Base-by-base conservation (phyloP, 1,140 invertebrate genomes). In the Vollenhovia emeryi region DNA sequence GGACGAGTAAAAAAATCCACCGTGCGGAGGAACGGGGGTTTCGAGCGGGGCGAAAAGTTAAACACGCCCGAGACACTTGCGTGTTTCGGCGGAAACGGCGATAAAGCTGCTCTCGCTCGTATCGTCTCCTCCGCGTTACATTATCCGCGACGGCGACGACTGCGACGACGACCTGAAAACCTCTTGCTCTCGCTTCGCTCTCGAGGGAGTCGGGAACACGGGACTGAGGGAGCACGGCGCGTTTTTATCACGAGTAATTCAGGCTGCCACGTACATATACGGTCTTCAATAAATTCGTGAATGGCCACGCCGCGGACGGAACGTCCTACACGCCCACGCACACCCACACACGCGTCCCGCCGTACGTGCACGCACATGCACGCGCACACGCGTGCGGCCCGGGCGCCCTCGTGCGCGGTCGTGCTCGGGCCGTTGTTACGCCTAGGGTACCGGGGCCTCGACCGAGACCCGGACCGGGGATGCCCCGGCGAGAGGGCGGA, bases 211-310 rank as follows among this genome's bases (percentile, higher is more conserved):
- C 59, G 45, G 27, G 24, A 36, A 55, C 3, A 30, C 48, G 48
- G 18, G 76, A 27, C 84, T 64, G 89, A 75, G 82, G 52, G 66
- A 83, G 86, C 76, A 85, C 78, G 80, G 48, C 64, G 76, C 78
- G 74, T 86, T 89, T 89, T 87, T 85, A 87, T 86, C 86, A 78
- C 89, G 88, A 90, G 86, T 90, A 90, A 90, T 89, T 89, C 87
- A 78, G 87, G 86, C 86, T 85, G 79, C 86, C 83, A 88, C 76
- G 83, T 86, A 88, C 86, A 82, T 87, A 87, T 86, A 86, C 84
- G 87, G 50, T 60, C 85, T 89, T 75, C 87, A 85, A 90, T 89
- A 90, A 90, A 89, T 89, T 89, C 79, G 85, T 89, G 87, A 90
- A 89, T 90, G 87, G 69, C 85, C 87, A 27, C 66, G 27, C 73